phyloP scores from a whole-genome alignment of 1,140 invertebrate species.

The Papilio polyxenes region DNA sequence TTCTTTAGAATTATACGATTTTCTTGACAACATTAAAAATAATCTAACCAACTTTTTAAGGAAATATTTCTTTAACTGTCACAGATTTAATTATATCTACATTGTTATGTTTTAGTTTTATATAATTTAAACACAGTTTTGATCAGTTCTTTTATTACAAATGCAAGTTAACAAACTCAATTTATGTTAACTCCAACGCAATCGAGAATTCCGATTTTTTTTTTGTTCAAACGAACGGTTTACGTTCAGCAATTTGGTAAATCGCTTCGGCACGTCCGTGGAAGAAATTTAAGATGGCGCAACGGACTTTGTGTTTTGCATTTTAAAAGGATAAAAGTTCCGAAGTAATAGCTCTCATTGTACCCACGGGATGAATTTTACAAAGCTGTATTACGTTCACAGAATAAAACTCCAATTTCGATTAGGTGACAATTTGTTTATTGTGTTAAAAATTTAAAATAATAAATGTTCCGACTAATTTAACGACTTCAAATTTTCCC shows the following conservation, averaged over 20 bases:
- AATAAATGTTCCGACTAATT: neutral
- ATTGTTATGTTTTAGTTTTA: too few species aligned
- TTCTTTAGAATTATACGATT: too few species aligned
- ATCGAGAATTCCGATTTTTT: constrained; percentile 18
- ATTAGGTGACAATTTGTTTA: constrained; percentile 21
- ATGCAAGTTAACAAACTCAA: neutral
- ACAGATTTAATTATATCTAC: too few species aligned
- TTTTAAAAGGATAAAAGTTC: constrained; percentile 34
- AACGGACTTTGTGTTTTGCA: constrained; percentile 39
- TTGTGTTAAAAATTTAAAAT: neutral
- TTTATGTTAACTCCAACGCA: constrained; percentile 28
- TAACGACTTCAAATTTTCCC: too few species aligned
- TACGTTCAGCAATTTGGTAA: constrained; percentile 39
- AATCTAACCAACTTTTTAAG: too few species aligned
- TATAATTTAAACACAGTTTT: neutral
- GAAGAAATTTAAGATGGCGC: constrained; percentile 38
- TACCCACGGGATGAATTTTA: constrained; percentile 32
- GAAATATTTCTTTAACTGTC: too few species aligned
- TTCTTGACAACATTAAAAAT: too few species aligned
- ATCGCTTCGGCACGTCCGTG: constrained; percentile 37
- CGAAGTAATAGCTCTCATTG: constrained; percentile 24
- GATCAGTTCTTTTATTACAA: neutral
- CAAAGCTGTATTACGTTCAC: constrained; percentile 13
- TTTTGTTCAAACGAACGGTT: constrained; percentile 32
- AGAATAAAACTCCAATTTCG: constrained; percentile 1